Conservation (phyloP, 2,797 vertebrate species). For the Schizothorax lantsangensis region DNA sequence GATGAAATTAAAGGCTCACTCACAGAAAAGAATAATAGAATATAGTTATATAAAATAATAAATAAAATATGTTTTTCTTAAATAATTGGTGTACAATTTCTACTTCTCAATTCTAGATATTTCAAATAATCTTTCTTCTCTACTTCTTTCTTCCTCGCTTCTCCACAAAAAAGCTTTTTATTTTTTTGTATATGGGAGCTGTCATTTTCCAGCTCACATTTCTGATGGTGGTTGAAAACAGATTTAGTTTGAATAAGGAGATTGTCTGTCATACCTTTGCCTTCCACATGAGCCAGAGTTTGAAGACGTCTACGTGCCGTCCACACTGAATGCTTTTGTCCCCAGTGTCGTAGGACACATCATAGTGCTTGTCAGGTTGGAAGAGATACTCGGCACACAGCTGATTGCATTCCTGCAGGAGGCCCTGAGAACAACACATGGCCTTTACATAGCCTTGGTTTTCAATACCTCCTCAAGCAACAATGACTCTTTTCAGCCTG, state of each 20-base stretch:
- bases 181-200: neutral
- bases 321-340: constrained; percentile 81
- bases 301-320: constrained; percentile 76
- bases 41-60: neutral
- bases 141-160: neutral
- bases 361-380: constrained; percentile 79
- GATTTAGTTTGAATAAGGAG: neutral
- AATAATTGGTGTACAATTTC: neutral
- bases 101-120: neutral
- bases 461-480: constrained; percentile 3
- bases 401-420: constrained; percentile 77
- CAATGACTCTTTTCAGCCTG: neutral
- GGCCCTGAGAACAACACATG: constrained; percentile 64
- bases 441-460: neutral
- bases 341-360: constrained; percentile 75
- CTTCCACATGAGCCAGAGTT: constrained; percentile 83
- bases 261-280: constrained; percentile 71
- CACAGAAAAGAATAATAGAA: neutral
- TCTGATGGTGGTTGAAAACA: neutral
- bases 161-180: neutral
- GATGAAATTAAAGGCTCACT: neutral
- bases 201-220: neutral
- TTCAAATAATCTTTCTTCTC: neutral
- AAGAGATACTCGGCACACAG: constrained; percentile 77
- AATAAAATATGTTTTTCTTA: neutral